Conservation (phyloP, 2,113 vertebrate genomes). For the Circaetus cinerascens region DNA sequence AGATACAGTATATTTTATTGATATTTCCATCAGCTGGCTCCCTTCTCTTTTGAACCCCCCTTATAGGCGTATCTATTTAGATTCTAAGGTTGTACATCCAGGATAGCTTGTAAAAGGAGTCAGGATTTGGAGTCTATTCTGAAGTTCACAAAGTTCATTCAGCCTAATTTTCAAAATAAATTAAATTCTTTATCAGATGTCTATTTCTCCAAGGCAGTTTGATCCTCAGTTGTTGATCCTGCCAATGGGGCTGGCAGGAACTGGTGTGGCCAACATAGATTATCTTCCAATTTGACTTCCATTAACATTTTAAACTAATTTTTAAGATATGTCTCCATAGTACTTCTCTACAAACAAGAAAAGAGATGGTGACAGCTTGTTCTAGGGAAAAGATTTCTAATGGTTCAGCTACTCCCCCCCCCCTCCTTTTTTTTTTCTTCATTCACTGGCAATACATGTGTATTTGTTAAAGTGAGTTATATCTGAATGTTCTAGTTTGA, state of each 20-base stretch:
- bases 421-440: accelerated
- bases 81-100: not conserved
- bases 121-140: not conserved
- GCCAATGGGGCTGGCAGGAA: not conserved
- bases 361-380: not conserved
- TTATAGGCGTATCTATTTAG: accelerated
- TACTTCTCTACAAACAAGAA: not conserved
- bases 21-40: not conserved
- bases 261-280: not conserved
- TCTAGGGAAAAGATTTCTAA: not conserved
- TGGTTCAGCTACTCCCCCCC: not conserved
- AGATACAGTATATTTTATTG: not conserved
- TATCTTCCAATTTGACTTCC: not conserved
- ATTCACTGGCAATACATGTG: not conserved
- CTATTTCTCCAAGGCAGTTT: not conserved
- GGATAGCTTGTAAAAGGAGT: not conserved
- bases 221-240: not conserved
- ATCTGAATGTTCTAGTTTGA: not conserved
- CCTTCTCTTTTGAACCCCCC: not conserved
- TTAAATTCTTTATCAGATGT: not conserved
- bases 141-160: not conserved
- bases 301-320: not conserved
- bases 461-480: not conserved
- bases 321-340: not conserved
- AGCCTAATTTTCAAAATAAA: not conserved